A percentile compares a stretch with the other conserved stretches of the same genome.
Conservation (phyloP, 1,140 invertebrate genomes). For the Drosophila nigrodunni region DNA sequence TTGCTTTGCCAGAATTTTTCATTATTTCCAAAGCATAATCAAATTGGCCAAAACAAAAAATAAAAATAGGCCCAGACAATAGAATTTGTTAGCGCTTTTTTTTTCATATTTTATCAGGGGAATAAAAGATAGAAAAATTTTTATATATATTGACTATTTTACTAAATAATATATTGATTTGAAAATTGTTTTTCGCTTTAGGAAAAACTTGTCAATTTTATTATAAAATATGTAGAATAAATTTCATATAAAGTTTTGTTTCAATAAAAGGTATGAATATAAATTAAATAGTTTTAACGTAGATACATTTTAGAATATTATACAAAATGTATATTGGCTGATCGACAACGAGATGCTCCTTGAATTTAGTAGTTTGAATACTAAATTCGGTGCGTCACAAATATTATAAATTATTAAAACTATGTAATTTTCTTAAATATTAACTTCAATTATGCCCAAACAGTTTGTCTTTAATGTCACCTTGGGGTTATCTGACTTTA, state of each 20-base stretch:
- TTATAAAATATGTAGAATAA: neutral
- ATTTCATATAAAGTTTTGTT: neutral
- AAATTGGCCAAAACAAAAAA: constrained; percentile 20
- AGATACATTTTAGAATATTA: too few relatives aligned
- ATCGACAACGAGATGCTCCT: too few relatives aligned
- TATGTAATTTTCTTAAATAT: neutral
- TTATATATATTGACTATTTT: neutral
- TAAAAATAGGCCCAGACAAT: neutral
- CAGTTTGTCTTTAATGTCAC: constrained; percentile 7
- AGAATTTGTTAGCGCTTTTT: neutral
- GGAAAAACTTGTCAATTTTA: neutral
- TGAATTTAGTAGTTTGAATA: too few relatives aligned
- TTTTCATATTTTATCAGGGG: too few relatives aligned
- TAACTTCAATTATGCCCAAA: neutral
- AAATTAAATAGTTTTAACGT: too few relatives aligned
- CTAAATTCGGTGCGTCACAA: too few relatives aligned
- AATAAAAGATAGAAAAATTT: too few relatives aligned
- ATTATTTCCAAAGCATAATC: constrained; percentile 43
- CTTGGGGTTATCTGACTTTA: constrained; percentile 4
- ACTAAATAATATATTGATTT: neutral
- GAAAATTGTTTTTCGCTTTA: neutral
- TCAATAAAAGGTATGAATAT: too few relatives aligned
- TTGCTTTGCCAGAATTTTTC: constrained; percentile 46
- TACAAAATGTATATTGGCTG: too few relatives aligned
- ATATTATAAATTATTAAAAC: too few relatives aligned